phyloP scores from a whole-genome alignment of 2,797 vertebrate species.

The Balearica regulorum region DNA sequence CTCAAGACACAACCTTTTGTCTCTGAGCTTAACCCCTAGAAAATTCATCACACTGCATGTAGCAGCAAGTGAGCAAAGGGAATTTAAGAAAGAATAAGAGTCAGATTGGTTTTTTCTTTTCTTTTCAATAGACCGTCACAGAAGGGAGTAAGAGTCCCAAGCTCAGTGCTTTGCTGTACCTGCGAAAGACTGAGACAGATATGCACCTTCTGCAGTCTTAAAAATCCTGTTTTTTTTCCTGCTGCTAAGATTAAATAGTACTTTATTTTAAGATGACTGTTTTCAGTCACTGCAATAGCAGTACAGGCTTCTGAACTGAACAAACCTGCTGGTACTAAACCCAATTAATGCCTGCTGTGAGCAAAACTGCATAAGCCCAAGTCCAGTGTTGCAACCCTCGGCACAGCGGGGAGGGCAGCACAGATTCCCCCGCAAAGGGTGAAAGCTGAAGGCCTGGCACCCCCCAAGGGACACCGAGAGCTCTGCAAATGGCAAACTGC shows the following conservation, averaged over 20 bases:
- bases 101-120: background rate
- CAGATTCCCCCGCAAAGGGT: background rate
- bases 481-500: background rate
- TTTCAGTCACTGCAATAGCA: background rate
- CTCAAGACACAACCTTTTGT: background rate
- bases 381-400: background rate
- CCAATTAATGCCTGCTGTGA: background rate
- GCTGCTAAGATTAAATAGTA: slow-evolving; percentile 3
- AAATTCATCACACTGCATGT: background rate
- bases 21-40: background rate
- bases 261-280: background rate
- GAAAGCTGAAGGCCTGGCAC: background rate
- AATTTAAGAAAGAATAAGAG: background rate
- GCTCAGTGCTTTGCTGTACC: background rate
- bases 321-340: background rate
- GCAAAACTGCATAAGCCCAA: background rate
- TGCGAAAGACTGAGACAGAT: background rate
- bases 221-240: background rate
- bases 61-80: background rate
- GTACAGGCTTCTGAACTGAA: background rate
- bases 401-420: background rate
- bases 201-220: background rate
- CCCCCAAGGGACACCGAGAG: background rate
- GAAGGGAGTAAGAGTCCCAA: background rate
- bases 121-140: background rate